Conservation (phyloP, 2,797 vertebrate genomes). For the Smutsia gigantea region DNA sequence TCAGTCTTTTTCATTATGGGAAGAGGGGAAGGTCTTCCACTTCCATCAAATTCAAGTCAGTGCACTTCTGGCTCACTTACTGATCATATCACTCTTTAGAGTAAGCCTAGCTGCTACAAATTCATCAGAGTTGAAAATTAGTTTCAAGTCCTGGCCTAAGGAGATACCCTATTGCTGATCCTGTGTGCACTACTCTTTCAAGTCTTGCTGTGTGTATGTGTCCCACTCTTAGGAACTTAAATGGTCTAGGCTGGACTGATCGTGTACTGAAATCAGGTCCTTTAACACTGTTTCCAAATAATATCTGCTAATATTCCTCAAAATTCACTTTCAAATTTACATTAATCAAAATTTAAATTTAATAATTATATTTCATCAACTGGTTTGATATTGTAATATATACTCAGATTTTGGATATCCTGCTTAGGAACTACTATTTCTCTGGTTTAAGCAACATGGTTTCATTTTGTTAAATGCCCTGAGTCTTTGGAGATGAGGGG, state of each 20-base stretch:
- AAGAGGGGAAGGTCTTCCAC: background rate
- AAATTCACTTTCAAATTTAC: background rate
- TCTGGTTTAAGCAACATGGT: background rate
- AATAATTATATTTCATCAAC: background rate
- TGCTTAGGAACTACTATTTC: background rate
- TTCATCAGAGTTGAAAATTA: constrained; percentile 12
- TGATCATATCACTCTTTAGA: background rate
- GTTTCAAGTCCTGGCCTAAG: background rate
- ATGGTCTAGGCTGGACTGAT: background rate
- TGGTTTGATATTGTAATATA: background rate
- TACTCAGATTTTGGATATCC: background rate
- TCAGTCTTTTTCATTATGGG: background rate
- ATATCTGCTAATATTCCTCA: background rate
- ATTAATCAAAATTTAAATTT: background rate
- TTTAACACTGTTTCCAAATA: background rate
- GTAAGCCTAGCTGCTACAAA: background rate
- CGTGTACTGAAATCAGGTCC: background rate
- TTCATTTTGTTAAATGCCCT: background rate
- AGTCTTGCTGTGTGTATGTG: background rate
- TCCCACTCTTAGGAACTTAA: background rate
- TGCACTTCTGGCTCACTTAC: background rate
- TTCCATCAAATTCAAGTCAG: background rate
- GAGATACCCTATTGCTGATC: background rate
- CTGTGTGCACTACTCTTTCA: background rate
- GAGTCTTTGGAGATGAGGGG: background rate